Evolutionary conservation across 2,113 vertebrate species (phyloP), one percentile per base, ranked within the genome.

Genomic region (Charadrius vociferus): DNA sequence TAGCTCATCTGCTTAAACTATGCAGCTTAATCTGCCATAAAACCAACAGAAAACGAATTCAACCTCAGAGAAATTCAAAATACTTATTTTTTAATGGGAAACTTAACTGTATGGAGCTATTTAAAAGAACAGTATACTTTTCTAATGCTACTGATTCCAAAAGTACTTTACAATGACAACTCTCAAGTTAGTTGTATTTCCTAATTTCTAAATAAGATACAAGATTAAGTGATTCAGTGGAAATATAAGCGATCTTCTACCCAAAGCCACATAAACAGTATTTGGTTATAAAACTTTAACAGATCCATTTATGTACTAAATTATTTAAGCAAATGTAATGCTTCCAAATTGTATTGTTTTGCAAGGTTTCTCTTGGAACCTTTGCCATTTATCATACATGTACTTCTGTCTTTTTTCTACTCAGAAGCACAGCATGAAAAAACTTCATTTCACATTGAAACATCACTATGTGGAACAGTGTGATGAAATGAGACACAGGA

Each of bases 231-330:
- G 73, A 95, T 96, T 95, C 73, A 53, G 41, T 50, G 58, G n/a
- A 97, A 97, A 96, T 81, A 81, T 43, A 97, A 98, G 56, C 1
- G 18, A 92, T 97, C 97, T 96, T 97, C 75, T 89, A 93, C 73
- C 95, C 82, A 92, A 93, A 80, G 52, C 73, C 91, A 59, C 93
- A 96, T 96, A 98, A 98, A 98, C 66, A 97, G 83, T 96, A 98
- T 98, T 99, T 98, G 98, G 97, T 98, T 99, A 99, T 99, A 98
- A 99, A 99, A 99, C 97, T 99, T 99, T 98, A 98, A 99, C 98
- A 98, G 96, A 93, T 95, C 97, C 96, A 97, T 97, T 98, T 98
- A 97, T 95, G 90, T 74, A 84, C 95, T 99, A 98, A 99, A 99
- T 99, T 99, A 99, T 99, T 99, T 98, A 99, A 98, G 97, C 95